These are phyloP conservation scores for Martes flavigula DNA, from an alignment of 2,797 vertebrate species.

Conservation along the genomic window DNA sequence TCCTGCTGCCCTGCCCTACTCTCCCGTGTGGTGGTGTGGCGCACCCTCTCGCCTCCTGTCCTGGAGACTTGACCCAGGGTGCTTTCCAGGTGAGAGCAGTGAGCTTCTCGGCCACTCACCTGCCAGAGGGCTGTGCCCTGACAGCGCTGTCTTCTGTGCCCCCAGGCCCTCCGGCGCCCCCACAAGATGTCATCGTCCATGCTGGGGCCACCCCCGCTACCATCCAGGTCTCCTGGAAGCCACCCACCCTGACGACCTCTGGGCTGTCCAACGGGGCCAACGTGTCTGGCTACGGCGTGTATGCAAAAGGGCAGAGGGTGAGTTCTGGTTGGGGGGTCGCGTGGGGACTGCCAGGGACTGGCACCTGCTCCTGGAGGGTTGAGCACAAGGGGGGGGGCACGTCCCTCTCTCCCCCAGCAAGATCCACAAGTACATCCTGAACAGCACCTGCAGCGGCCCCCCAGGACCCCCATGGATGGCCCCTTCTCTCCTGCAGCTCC, in stretches of 20 bases:
- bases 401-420: neutral
- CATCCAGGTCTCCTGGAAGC: constrained; percentile 94
- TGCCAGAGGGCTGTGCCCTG: neutral
- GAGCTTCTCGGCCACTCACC: neutral
- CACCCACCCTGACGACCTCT: constrained; percentile 89
- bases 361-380: neutral
- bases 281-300: constrained; percentile 96
- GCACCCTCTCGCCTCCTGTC: too few relatives aligned
- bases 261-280: constrained; percentile 96
- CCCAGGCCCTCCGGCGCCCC: constrained; percentile 94
- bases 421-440: neutral
- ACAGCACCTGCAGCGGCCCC: accelerated
- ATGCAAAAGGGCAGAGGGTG: constrained; percentile 97
- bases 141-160: constrained; percentile 32
- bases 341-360: neutral
- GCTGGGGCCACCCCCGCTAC: constrained; percentile 88
- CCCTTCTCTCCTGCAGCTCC: neutral
- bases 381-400: accelerated
- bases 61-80: neutral
- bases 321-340: neutral
- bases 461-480: too few relatives aligned
- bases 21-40: too few relatives aligned
- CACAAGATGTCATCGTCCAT: constrained; percentile 93
- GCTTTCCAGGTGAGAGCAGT: neutral
- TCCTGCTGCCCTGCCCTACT: neutral